These are phyloP conservation scores for Iphiclides podalirius DNA, from an alignment of 2,888 invertebrate genomes.

Conservation along the genomic window DNA sequence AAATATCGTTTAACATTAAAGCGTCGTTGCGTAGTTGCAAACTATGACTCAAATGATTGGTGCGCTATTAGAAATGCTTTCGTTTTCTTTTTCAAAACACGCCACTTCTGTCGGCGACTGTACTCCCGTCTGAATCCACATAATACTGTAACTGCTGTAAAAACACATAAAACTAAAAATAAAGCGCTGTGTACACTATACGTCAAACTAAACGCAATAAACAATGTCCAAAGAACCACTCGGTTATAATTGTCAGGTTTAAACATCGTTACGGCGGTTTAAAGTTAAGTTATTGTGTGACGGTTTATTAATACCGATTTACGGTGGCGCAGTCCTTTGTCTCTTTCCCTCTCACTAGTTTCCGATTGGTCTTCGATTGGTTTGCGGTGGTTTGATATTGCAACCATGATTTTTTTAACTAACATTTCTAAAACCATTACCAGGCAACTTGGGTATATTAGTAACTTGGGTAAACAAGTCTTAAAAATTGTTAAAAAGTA, in stretches of 20 bases:
- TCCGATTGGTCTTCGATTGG: constrained; percentile 4
- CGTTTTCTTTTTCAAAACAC: no score
- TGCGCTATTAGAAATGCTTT: no score
- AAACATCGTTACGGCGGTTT: constrained; percentile 53
- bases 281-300: constrained; percentile 48
- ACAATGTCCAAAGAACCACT: constrained; percentile 55
- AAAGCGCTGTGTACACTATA: constrained; percentile 47
- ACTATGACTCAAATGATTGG: no score
- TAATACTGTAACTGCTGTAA: constrained; percentile 49
- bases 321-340: constrained; percentile 20
- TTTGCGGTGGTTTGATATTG: no score
- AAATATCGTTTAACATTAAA: no score
- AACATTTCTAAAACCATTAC: no score
- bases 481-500: no score
- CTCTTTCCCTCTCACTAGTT: no score
- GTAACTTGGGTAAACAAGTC: no score
- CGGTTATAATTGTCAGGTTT: constrained; percentile 61
- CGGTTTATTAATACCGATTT: constrained; percentile 44
- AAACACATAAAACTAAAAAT: constrained; percentile 65
- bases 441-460: no score
- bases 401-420: no score
- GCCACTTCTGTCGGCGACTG: constrained; percentile 26
- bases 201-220: constrained; percentile 57
- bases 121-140: constrained; percentile 32
- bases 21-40: no score